Percentiles rank a stretch among this genome's conserved stretches.
Conservation (phyloP, 2,797 vertebrate species). For the Phalanger gymnotis region DNA sequence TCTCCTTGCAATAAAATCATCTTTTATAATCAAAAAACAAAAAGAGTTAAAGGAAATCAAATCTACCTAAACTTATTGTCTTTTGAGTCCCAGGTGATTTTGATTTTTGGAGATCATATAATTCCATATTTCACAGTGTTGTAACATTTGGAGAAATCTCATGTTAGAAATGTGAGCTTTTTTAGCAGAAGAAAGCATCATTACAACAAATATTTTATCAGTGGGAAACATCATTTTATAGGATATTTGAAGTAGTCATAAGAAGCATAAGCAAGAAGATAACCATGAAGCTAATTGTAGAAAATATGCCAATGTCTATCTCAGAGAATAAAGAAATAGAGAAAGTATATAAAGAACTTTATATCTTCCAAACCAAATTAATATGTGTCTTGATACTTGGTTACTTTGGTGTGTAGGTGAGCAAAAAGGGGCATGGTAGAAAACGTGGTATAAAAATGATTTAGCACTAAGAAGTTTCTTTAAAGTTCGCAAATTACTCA, state of each 20-base stretch:
- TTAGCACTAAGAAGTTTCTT: not conserved
- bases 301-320: not conserved
- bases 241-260: not conserved
- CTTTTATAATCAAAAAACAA: not conserved
- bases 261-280: not conserved
- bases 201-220: not conserved
- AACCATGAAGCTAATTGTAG: not conserved
- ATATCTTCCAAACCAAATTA: not conserved
- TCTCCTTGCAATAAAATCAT: not conserved
- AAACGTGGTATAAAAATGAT: not conserved
- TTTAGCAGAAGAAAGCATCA: not conserved
- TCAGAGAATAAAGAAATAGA: not conserved
- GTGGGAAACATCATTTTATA: not conserved
- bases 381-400: not conserved
- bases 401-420: not conserved
- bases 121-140: not conserved
- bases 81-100: not conserved
- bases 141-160: not conserved
- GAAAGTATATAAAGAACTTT: not conserved
- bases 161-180: not conserved
- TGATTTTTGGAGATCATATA: not conserved
- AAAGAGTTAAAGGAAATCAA: not conserved
- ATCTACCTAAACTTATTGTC: not conserved
- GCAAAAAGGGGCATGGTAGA: not conserved
- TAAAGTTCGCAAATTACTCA: not conserved